These are phyloP conservation scores for Watsonalla binaria DNA, from an alignment of 2,888 invertebrate species.

Conservation along the genomic window DNA sequence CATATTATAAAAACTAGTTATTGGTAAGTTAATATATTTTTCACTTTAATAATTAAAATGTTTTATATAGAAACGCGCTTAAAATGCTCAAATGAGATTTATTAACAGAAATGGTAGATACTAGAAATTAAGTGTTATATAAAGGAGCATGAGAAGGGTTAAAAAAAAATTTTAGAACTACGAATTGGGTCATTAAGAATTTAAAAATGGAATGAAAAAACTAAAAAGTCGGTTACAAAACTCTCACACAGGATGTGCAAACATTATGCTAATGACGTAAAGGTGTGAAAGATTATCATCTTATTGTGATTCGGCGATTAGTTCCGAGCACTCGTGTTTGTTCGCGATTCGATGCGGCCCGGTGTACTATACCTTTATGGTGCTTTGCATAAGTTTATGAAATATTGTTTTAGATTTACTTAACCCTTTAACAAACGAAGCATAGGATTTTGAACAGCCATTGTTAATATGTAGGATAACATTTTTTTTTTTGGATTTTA, in stretches of 20 bases:
- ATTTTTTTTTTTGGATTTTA: too few species aligned
- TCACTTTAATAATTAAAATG: too few species aligned
- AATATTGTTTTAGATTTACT: neutral
- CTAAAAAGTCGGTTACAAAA: constrained; percentile 4
- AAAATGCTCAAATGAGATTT: too few species aligned
- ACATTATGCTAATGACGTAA: constrained; percentile 65
- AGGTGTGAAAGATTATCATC: constrained; percentile 76
- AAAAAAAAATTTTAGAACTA: neutral
- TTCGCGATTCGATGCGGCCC: constrained; percentile 65
- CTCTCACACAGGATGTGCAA: constrained; percentile 34
- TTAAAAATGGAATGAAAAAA: neutral
- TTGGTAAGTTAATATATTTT: too few species aligned
- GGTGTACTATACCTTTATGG: constrained; percentile 52
- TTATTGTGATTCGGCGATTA: constrained; percentile 68
- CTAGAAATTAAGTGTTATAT: too few species aligned
- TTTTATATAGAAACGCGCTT: too few species aligned
- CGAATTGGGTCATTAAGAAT: neutral
- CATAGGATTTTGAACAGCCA: constrained; percentile 5
- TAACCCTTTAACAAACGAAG: neutral
- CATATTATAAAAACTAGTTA: too few species aligned
- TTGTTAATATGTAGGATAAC: too few species aligned
- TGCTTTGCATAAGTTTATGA: neutral
- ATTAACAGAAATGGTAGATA: too few species aligned
- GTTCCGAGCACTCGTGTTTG: constrained; percentile 68
- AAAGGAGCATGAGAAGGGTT: too few species aligned